These are phyloP conservation scores for Rhagonycha fulva DNA, from an alignment of 2,888 invertebrate genomes.

Conservation along the genomic window DNA sequence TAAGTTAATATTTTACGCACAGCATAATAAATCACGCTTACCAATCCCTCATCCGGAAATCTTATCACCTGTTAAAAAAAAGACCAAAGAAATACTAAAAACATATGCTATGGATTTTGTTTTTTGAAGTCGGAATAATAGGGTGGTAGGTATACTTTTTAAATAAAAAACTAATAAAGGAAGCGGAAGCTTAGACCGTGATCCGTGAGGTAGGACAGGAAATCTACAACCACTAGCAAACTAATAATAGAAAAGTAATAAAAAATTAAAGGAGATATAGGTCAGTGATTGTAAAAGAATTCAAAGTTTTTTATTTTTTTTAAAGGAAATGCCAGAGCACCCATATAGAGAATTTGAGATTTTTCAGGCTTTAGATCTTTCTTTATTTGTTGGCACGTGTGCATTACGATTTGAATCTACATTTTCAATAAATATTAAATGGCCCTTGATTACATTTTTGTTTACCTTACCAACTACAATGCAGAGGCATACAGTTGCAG, in stretches of 20 bases:
- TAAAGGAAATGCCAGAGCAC: conserved; percentile 6
- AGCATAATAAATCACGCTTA: background rate
- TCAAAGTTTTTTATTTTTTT: conserved; percentile 4
- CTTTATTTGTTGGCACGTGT: background rate
- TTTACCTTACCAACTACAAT: conserved; percentile 34
- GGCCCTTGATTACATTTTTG: conserved; percentile 32
- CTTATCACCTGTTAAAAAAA: background rate
- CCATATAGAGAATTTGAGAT: background rate
- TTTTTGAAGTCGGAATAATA: background rate
- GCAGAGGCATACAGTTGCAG: conserved; percentile 10
- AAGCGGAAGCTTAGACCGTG: conserved; percentile 22
- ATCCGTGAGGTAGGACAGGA: conserved; percentile 23
- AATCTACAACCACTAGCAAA: conserved; percentile 15
- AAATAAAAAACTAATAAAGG: conserved; percentile 21
- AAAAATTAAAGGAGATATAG: conserved; percentile 27
- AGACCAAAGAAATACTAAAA: background rate
- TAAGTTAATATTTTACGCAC: background rate
- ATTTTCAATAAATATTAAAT: conserved; percentile 36
- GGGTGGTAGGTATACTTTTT: conserved; percentile 19
- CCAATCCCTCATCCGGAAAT: background rate
- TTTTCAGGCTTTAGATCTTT: background rate
- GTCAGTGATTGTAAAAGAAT: conserved; percentile 20
- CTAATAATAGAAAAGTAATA: conserved; percentile 19
- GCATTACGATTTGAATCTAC: background rate
- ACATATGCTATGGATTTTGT: background rate